Evolutionary conservation across 1,140 invertebrate genomes (phyloP).

Genomic region (Caenorhabditis inopinata): DNA sequence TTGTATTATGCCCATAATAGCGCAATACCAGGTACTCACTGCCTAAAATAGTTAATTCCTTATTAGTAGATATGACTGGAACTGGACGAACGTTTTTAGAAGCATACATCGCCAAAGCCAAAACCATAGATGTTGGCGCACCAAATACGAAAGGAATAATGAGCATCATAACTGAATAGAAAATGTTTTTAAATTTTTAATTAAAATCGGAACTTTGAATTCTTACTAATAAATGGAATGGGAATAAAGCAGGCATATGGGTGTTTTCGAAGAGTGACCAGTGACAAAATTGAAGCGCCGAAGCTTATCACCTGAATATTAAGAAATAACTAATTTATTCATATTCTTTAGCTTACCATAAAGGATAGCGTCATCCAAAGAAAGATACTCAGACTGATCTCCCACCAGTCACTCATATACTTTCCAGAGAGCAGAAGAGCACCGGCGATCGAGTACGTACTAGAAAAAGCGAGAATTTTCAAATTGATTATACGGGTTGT

Average conservation of each 20-base stretch:
- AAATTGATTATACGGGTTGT: no score
- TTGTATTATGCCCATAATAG: background rate
- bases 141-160: constrained; percentile 10
- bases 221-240: constrained; percentile 15
- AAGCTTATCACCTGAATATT: background rate
- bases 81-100: background rate
- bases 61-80: no score
- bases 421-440: constrained; percentile 14
- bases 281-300: background rate
- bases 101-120: background rate
- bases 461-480: background rate
- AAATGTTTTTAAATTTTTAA: background rate
- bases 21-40: constrained; percentile 13
- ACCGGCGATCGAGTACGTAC: background rate
- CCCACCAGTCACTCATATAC: background rate
- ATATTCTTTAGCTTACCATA: background rate
- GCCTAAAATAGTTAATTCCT: no score
- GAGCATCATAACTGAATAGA: constrained; percentile 1
- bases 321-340: no score
- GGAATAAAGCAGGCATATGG: constrained; percentile 8
- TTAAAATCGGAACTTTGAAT: background rate
- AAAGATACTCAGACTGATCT: background rate
- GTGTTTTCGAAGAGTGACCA: background rate
- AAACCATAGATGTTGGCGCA: background rate
- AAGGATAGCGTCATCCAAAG: constrained; percentile 21